phyloP scores from a whole-genome alignment of 35 echinoderm and acorn worm genomes.

The Anneissia japonica region DNA sequence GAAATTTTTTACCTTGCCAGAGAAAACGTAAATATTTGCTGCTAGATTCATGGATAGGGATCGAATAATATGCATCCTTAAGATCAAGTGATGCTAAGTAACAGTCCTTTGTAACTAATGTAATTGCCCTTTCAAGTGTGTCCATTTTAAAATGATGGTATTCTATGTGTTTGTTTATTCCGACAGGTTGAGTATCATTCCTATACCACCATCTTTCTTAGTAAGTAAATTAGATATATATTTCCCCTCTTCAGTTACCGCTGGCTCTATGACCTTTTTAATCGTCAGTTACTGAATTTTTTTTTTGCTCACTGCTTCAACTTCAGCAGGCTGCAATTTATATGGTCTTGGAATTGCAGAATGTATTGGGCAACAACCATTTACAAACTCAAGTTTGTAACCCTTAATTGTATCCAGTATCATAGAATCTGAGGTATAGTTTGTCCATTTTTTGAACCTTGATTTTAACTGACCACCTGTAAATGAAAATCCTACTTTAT shows the following conservation, averaged over 20 bases:
- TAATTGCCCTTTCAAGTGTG: constrained; percentile 14
- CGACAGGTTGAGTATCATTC: constrained; percentile 30
- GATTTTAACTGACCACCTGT: neutral
- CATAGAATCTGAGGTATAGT: neutral
- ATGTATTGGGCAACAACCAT: neutral
- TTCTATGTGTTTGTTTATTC: constrained; percentile 29
- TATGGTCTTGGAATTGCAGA: neutral
- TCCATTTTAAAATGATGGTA: constrained; percentile 63
- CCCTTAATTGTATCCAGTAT: neutral
- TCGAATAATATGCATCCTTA: constrained; percentile 48
- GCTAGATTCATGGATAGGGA: neutral
- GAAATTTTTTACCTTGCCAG: constrained; percentile 16
- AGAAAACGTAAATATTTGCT: constrained; percentile 44
- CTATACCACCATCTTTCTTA: constrained; percentile 13
- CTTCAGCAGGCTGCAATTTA: neutral
- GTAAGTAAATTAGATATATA: neutral
- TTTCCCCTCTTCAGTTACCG: neutral
- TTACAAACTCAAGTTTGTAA: neutral
- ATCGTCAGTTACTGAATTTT: neutral
- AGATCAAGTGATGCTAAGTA: constrained; percentile 40
- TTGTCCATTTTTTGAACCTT: neutral
- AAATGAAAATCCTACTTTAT: neutral
- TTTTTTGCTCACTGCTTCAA: neutral
- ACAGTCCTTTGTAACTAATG: constrained; percentile 12
- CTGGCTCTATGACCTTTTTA: neutral